Conservation (phyloP, 2,888 invertebrate species). For the Drosophila emarginata region DNA sequence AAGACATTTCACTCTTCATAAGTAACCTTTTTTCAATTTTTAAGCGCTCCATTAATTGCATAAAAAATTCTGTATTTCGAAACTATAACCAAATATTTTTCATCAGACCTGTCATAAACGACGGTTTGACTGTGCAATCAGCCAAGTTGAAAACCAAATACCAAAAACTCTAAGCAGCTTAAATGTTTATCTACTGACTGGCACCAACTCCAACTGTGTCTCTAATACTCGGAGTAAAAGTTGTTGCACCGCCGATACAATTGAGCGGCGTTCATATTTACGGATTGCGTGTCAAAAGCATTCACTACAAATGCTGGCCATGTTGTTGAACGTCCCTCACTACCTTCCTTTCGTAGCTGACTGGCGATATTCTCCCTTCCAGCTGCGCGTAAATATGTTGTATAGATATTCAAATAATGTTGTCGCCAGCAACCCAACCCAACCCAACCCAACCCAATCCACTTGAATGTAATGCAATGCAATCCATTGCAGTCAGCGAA, state of each 20-base stretch:
- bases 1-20: background rate
- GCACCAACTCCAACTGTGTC: background rate
- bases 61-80: background rate
- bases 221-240: slow-evolving; percentile 6
- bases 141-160: slow-evolving; percentile 2
- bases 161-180: slow-evolving; percentile 14
- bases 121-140: background rate
- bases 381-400: background rate
- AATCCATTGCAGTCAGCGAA: slow-evolving; percentile 18
- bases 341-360: background rate
- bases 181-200: slow-evolving; percentile 9
- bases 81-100: background rate
- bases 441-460: slow-evolving; percentile 4
- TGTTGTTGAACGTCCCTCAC: slow-evolving; percentile 37
- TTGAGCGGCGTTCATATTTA: background rate
- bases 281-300: slow-evolving; percentile 17
- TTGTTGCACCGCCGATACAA: slow-evolving; percentile 12
- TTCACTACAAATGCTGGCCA: slow-evolving; percentile 15
- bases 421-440: slow-evolving; percentile 30
- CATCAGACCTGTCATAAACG: slow-evolving; percentile 13
- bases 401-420: slow-evolving; percentile 25
- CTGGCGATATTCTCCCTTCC: background rate
- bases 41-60: background rate
- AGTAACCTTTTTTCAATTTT: background rate
- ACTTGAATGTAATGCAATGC: background rate